Evolutionary conservation across 2,888 invertebrate species (phyloP).

Genomic region (Ophion ellenae): DNA sequence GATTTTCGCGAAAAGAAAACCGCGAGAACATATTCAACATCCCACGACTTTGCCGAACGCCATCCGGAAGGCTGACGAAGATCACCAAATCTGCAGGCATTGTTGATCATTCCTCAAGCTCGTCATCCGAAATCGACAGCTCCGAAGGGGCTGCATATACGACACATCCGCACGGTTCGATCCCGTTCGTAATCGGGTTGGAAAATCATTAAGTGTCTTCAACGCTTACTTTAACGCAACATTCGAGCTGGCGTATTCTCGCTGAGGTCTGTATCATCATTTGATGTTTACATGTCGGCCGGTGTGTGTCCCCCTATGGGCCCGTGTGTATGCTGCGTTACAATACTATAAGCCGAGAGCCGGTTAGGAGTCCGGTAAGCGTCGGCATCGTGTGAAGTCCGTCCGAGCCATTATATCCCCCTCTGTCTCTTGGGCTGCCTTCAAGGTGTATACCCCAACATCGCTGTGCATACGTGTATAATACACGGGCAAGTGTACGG

Average conservation of each 20-base stretch:
- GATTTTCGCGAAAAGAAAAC: no score
- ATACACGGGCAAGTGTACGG: not conserved
- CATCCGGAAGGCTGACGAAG: no score
- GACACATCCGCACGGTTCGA: no score
- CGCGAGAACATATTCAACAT: no score
- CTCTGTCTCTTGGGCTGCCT: conserved; percentile 77
- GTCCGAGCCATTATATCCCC: conserved; percentile 82
- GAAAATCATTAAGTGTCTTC: conserved; percentile 42
- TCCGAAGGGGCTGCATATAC: no score
- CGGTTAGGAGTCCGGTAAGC: conserved; percentile 69
- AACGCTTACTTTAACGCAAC: not conserved
- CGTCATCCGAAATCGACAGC: no score
- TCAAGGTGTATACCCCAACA: conserved; percentile 72
- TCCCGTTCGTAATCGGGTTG: conserved; percentile 22
- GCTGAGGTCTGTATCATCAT: conserved; percentile 80
- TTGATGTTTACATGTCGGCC: conserved; percentile 41
- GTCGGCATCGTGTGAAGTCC: conserved; percentile 84
- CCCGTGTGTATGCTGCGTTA: conserved; percentile 9
- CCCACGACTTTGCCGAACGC: no score
- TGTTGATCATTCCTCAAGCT: no score
- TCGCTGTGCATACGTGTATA: conserved; percentile 5
- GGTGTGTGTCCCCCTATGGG: not conserved
- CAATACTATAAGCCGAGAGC: conserved; percentile 59
- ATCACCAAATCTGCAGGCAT: no score
- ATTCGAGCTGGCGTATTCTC: conserved; percentile 69